Conservation (phyloP, 2,797 vertebrate genomes). For the Myoxocephalus aenaeus region DNA sequence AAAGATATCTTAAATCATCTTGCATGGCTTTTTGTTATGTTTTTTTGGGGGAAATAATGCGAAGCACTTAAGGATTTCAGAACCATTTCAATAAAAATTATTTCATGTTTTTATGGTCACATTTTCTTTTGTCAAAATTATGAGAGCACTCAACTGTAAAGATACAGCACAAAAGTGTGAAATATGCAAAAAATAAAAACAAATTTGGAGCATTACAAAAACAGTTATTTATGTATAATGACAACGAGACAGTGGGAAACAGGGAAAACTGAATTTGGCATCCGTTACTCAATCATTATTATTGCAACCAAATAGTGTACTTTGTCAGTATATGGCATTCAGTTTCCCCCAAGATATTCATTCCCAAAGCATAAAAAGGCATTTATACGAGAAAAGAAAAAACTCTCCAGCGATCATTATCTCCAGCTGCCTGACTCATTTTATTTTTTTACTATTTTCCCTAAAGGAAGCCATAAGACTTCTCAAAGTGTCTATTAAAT, state of each 20-base stretch:
- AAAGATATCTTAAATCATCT: constrained; percentile 29
- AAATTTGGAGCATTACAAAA: neutral
- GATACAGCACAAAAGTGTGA: neutral
- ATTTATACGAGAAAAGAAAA: constrained; percentile 62
- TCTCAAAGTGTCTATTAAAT: constrained; percentile 60
- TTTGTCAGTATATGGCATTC: constrained; percentile 50
- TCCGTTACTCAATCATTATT: constrained; percentile 47
- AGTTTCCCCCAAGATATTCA: constrained; percentile 58
- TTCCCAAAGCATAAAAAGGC: constrained; percentile 62
- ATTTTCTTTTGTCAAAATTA: constrained; percentile 19
- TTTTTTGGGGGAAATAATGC: neutral
- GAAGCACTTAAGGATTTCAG: neutral
- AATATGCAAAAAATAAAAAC: neutral
- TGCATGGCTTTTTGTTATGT: neutral
- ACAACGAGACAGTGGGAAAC: constrained; percentile 3
- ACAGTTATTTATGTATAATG: constrained; percentile 1
- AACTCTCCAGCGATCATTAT: constrained; percentile 47
- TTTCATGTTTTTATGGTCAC: neutral
- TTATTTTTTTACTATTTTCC: constrained; percentile 65
- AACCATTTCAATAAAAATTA: neutral
- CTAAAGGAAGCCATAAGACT: constrained; percentile 55
- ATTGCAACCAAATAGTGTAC: constrained; percentile 53
- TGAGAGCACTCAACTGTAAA: constrained; percentile 22
- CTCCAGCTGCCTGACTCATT: constrained; percentile 64
- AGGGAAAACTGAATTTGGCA: constrained; percentile 12